Conservation (phyloP, 1,140 invertebrate genomes). For the Tetramorium simillimum region DNA sequence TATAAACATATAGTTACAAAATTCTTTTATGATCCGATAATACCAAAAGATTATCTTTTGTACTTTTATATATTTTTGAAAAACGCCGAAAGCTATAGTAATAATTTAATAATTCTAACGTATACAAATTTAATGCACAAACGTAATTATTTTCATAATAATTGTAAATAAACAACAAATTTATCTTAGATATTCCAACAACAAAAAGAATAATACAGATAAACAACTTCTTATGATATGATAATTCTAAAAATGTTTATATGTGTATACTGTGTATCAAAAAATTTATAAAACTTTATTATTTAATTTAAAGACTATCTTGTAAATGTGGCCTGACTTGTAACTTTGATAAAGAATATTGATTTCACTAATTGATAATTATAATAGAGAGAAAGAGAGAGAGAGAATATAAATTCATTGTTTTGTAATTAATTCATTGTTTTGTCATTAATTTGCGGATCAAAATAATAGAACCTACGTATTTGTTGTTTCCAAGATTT, state of each 20-base stretch:
- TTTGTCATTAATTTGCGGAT: too few relatives aligned
- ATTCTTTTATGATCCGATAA: not conserved
- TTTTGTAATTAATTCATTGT: too few relatives aligned
- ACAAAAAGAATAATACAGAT: not conserved
- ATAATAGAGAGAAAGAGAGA: too few relatives aligned
- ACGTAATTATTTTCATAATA: constrained; percentile 5
- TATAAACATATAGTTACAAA: not conserved
- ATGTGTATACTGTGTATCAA: too few relatives aligned
- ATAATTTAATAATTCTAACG: not conserved
- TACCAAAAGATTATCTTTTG: not conserved
- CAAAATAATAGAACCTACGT: too few relatives aligned
- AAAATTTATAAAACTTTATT: too few relatives aligned
- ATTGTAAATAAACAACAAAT: not conserved
- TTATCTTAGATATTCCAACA: not conserved
- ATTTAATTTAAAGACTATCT: too few relatives aligned
- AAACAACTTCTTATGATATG: not conserved
- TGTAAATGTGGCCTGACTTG: too few relatives aligned
- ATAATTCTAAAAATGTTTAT: not conserved
- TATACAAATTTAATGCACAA: not conserved
- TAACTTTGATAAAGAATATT: too few relatives aligned
- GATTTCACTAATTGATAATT: too few relatives aligned
- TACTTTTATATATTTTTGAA: not conserved
- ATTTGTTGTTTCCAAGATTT: not conserved
- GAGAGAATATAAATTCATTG: too few relatives aligned
- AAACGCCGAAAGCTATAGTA: not conserved